These are phyloP conservation scores for Busseola fusca DNA, from an alignment of 2,888 invertebrate species.

Conservation along the genomic window DNA sequence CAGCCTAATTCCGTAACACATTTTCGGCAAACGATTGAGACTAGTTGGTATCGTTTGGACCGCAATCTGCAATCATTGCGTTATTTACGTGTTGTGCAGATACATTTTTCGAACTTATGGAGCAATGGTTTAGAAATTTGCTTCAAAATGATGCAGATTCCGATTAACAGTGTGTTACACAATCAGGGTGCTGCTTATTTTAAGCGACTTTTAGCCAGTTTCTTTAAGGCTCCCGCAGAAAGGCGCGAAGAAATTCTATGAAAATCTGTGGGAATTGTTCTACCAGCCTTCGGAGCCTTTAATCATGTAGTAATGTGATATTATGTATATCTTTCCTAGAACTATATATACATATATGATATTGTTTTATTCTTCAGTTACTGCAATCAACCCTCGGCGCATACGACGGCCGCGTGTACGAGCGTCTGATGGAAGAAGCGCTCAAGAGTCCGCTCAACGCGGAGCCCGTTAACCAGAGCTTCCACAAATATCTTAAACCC, in stretches of 20 bases:
- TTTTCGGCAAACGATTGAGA: too few species aligned
- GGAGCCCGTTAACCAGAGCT: constrained; percentile 92
- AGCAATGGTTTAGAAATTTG: too few species aligned
- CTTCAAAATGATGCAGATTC: too few species aligned
- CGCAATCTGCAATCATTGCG: too few species aligned
- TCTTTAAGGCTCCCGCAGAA: neutral
- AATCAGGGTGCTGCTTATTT: neutral
- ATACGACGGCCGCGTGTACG: constrained; percentile 95
- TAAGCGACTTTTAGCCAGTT: neutral
- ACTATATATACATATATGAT: neutral
- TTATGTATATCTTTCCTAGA: neutral
- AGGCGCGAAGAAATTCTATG: too few species aligned
- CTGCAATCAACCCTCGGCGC: constrained; percentile 92
- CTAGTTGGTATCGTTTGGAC: too few species aligned
- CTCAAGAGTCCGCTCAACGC: constrained; percentile 94
- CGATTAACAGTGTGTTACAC: too few species aligned
- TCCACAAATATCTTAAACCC: constrained; percentile 92
- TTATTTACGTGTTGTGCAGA: too few species aligned
- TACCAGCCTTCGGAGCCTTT: neutral
- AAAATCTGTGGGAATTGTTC: too few species aligned
- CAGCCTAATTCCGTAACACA: too few species aligned
- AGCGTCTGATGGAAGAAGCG: constrained; percentile 93
- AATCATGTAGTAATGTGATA: neutral
- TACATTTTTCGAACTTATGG: too few species aligned
- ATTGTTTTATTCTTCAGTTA: constrained; percentile 62